Evolutionary conservation across 2,888 invertebrate species (phyloP).

Genomic region (Acrobasis consociella): DNA sequence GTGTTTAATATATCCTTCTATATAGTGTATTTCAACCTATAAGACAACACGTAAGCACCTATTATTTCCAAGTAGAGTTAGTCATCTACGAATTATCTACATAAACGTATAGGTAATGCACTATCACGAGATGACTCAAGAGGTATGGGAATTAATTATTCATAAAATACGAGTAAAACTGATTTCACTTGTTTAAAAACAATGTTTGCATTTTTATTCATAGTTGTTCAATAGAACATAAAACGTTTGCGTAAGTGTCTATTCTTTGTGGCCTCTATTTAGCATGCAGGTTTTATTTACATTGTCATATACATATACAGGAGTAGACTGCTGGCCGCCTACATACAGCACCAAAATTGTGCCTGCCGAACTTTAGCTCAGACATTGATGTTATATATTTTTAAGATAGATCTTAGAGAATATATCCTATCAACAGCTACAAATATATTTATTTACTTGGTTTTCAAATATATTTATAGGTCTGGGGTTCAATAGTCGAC

Average conservation of each 20-base stretch:
- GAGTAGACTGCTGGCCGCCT: constrained; percentile 33
- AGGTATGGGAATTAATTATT: not conserved
- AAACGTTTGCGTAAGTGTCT: constrained; percentile 2
- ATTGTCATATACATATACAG: constrained; percentile 25
- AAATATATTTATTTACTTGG: too few relatives aligned
- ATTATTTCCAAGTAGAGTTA: too few relatives aligned
- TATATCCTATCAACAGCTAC: too few relatives aligned
- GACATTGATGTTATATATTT: too few relatives aligned
- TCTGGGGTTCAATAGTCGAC: too few relatives aligned
- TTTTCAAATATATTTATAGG: too few relatives aligned
- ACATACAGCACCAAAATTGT: constrained; percentile 33
- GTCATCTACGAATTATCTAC: not conserved
- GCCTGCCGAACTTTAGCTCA: constrained; percentile 34
- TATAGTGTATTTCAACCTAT: too few relatives aligned
- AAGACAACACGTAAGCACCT: too few relatives aligned
- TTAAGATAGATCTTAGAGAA: too few relatives aligned
- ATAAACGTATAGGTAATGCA: constrained; percentile 7
- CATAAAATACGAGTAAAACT: not conserved
- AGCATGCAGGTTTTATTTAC: constrained; percentile 20
- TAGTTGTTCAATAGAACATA: not conserved
- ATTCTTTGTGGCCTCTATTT: constrained; percentile 19
- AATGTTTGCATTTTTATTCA: not conserved
- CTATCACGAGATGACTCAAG: constrained; percentile 15
- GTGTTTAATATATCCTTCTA: too few relatives aligned
- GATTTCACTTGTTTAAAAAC: not conserved